Percentiles rank a stretch among this genome's conserved stretches.
These are phyloP conservation scores for Hemicrepidius hirtus DNA, from an alignment of 2,888 invertebrate species.

Conservation along the genomic window DNA sequence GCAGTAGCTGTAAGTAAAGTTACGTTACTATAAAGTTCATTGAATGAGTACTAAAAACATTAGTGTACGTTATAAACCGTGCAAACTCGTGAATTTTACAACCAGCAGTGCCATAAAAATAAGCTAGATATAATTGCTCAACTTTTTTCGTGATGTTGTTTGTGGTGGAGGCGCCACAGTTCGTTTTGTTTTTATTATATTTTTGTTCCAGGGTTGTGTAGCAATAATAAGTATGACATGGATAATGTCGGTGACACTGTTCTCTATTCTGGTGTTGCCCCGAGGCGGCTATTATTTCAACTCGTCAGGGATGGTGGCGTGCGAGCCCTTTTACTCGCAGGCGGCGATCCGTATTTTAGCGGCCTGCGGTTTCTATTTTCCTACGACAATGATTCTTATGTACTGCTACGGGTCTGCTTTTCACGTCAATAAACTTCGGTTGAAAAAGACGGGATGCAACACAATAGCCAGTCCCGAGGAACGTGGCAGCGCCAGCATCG, in stretches of 20 bases:
- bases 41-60: slow-evolving; percentile 24
- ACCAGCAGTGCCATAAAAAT: slow-evolving; percentile 27
- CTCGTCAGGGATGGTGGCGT: slow-evolving; percentile 88
- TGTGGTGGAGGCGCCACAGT: slow-evolving; percentile 15
- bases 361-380: slow-evolving; percentile 92
- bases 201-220: slow-evolving; percentile 84
- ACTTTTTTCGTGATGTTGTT: slow-evolving; percentile 17
- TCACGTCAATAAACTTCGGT: slow-evolving; percentile 88
- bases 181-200: slow-evolving; percentile 9
- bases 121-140: slow-evolving; percentile 21
- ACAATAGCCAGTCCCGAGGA: slow-evolving; percentile 72
- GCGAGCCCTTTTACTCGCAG: slow-evolving; percentile 90
- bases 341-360: slow-evolving; percentile 83
- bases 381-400: slow-evolving; percentile 93
- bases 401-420: slow-evolving; percentile 94
- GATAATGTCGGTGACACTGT: slow-evolving; percentile 88
- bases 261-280: slow-evolving; percentile 88
- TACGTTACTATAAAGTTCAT: neutral
- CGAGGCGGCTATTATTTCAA: slow-evolving; percentile 93
- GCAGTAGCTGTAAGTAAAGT: neutral
- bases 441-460: slow-evolving; percentile 73
- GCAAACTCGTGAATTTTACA: slow-evolving; percentile 36
- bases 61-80: slow-evolving; percentile 37
- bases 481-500: slow-evolving; percentile 71
- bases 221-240: slow-evolving; percentile 89